A percentile compares a stretch with the other conserved stretches of the same genome.
phyloP scores from a whole-genome alignment of 1,140 invertebrate species.

The Atta cephalotes region DNA sequence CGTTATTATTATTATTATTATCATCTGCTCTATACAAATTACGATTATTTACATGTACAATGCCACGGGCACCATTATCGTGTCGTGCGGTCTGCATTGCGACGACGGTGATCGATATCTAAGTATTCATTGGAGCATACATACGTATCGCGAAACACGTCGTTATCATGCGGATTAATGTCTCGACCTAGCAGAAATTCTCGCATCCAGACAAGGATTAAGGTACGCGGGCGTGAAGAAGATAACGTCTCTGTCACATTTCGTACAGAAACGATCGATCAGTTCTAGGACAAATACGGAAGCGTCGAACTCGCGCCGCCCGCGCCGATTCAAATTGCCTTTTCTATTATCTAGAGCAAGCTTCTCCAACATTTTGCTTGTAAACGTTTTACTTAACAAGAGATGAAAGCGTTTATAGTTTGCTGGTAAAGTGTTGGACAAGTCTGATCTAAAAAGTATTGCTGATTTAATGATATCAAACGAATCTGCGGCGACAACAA shows the following conservation, averaged over 20 bases:
- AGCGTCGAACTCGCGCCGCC: constrained; percentile 6
- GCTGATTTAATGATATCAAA: not conserved
- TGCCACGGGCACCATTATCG: not conserved
- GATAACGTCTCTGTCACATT: constrained; percentile 14
- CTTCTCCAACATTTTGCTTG: no score
- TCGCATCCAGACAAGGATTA: constrained; percentile 3
- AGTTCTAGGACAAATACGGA: constrained; percentile 34
- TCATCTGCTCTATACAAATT: constrained; percentile 66
- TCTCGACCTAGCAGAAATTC: constrained; percentile 26
- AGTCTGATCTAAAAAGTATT: constrained; percentile 14
- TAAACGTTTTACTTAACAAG: no score
- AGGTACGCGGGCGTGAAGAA: not conserved
- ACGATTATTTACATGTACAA: constrained; percentile 67
- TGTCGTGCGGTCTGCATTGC: constrained; percentile 42
- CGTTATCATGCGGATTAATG: constrained; percentile 38
- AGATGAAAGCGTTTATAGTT: no score
- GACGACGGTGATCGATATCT: constrained; percentile 54
- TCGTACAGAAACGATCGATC: constrained; percentile 41
- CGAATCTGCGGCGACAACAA: constrained; percentile 31
- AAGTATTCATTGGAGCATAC: constrained; percentile 37
- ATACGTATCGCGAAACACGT: constrained; percentile 40
- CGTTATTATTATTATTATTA: not conserved
- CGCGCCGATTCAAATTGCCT: not conserved
- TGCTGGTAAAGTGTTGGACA: no score
- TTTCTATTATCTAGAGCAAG: not conserved